Base-by-base conservation (phyloP, 2,888 invertebrate genomes). In the Xylota sylvarum region DNA sequence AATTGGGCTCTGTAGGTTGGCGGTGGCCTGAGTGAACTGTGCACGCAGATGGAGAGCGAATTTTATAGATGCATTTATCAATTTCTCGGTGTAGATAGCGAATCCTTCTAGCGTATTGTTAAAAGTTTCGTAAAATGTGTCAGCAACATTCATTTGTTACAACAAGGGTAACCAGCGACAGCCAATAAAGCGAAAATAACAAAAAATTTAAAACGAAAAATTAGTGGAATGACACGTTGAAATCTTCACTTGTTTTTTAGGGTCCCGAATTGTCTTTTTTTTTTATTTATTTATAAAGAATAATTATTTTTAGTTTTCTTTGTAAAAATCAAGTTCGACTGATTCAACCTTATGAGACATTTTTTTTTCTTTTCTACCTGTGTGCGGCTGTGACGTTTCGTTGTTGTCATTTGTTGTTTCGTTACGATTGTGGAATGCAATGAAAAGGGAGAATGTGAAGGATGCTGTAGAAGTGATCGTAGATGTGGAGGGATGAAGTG, bases 1-100 rank as follows among this genome's bases (percentile, higher is more conserved):
- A 35, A 92, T 88, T 12, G 91, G 91, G 46, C 90, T 91, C 64
- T 88, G 88, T 87, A 90, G 89, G 19, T 89, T 80, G 35, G 88
- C 88, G 17, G 89, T 89, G 3, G 89, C 79, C 40, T 88, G 87
- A 32, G 86, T 88, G 27, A 91, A 87, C 70, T 90, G 52, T 17
- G 73, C 43, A 43, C 73, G 86, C 17, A 86, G 46, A 55, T 82
- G 77, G 0, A 86, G 23, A 35, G 77, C 86, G 1, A 86, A 82
- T 30, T 86, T 86, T 50, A 86, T 69, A 50, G 86, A 82, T 5
- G 58, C 86, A 82, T 86, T 81, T 50, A 86, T 86, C 32, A 82
- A 14, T 73, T 82, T 86, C 6, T 86, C 86, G 0, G 82, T 62
- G 30, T 82, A 77, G 4, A 86, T 27, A 6, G 86, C 77, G 69